Evolutionary conservation across 2,797 vertebrate genomes (phyloP).

Genomic region (Poecilia picta): DNA sequence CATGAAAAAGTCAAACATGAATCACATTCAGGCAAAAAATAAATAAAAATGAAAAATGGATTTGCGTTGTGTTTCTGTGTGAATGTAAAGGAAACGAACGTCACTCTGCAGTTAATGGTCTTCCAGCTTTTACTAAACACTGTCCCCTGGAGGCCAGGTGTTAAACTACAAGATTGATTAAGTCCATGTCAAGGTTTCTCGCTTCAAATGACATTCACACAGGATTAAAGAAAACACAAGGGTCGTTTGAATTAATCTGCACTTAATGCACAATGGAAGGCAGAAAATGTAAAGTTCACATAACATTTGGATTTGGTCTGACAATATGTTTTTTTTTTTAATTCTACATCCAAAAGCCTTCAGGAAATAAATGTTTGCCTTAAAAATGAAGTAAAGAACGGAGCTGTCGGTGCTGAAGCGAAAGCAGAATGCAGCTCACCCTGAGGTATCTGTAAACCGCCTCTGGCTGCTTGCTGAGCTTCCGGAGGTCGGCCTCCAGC

Average conservation of each 20-base stretch:
- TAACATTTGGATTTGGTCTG: too few species aligned
- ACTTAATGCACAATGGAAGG: too few species aligned
- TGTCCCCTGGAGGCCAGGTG: background rate
- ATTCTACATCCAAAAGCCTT: background rate
- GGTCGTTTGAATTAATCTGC: too few species aligned
- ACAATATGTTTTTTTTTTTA: background rate
- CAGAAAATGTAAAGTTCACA: too few species aligned
- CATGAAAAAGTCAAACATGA: background rate
- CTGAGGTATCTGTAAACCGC: constrained; percentile 88
- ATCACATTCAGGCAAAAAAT: too few species aligned
- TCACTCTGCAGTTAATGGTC: too few species aligned
- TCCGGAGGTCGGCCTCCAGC: constrained; percentile 92
- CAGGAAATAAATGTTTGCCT: background rate
- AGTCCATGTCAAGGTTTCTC: too few species aligned
- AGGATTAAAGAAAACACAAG: too few species aligned
- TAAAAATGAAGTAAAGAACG: background rate
- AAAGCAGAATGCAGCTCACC: constrained; percentile 67
- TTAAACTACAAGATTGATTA: background rate
- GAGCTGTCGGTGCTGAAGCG: background rate
- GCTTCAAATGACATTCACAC: too few species aligned
- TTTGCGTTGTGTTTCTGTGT: background rate
- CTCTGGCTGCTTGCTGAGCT: constrained; percentile 83
- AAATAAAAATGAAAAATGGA: background rate
- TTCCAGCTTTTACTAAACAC: background rate
- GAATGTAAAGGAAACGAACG: background rate